Evolutionary conservation across 2,888 invertebrate genomes (phyloP).

Genomic region (Polyploca ridens): DNA sequence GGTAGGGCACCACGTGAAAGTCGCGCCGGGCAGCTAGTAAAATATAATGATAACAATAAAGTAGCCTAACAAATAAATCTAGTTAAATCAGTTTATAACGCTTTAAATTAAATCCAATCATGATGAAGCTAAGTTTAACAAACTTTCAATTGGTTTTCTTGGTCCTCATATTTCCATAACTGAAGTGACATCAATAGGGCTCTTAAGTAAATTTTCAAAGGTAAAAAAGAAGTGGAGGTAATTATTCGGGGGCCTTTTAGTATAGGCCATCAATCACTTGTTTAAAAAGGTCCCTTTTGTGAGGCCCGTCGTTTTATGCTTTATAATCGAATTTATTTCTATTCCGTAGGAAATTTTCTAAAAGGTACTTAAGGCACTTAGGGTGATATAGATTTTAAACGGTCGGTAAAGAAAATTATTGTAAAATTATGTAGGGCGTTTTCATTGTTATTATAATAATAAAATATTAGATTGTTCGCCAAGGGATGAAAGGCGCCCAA

Average conservation of each 20-base stretch:
- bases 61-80: not conserved
- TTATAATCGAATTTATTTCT: slow-evolving; percentile 38
- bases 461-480: not conserved
- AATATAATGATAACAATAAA: too few species aligned
- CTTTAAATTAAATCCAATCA: not conserved
- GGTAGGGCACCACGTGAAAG: too few species aligned
- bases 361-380: slow-evolving; percentile 14
- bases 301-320: slow-evolving; percentile 15
- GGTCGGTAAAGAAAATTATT: not conserved
- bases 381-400: slow-evolving; percentile 12
- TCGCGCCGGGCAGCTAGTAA: too few species aligned
- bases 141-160: slow-evolving; percentile 5
- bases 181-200: slow-evolving; percentile 19
- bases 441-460: slow-evolving; percentile 6
- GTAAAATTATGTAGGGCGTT: not conserved
- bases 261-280: slow-evolving; percentile 41
- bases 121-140: not conserved
- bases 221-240: slow-evolving; percentile 21
- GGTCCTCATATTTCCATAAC: slow-evolving; percentile 1
- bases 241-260: slow-evolving; percentile 28
- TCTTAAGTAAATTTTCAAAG: slow-evolving; percentile 20
- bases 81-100: not conserved
- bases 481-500: too few species aligned
- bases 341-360: slow-evolving; percentile 18
- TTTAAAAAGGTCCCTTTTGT: slow-evolving; percentile 25